Evolutionary conservation across 2,797 vertebrate genomes (phyloP).

Genomic region (Peromyscus eremicus): DNA sequence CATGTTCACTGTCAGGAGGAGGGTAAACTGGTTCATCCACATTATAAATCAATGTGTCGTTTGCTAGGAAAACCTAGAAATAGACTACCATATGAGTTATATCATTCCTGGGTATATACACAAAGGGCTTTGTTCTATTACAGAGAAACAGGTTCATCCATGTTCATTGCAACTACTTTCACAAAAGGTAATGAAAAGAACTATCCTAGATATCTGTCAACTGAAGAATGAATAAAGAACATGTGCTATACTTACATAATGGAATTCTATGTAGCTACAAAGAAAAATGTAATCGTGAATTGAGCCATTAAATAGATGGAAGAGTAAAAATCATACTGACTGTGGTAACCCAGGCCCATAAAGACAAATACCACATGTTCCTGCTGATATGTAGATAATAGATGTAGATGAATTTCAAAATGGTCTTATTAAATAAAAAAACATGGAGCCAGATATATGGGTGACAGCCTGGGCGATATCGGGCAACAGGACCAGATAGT

Average conservation of each 20-base stretch:
- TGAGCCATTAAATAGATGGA: background rate
- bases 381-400: background rate
- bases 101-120: background rate
- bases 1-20: too few species aligned
- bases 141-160: background rate
- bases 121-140: background rate
- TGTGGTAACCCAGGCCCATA: background rate
- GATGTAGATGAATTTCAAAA: too few species aligned
- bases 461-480: too few species aligned
- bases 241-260: background rate
- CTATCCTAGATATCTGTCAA: background rate
- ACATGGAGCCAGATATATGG: too few species aligned
- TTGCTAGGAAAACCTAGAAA: background rate
- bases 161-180: background rate
- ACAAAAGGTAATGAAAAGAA: background rate
- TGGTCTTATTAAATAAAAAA: too few species aligned
- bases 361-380: background rate
- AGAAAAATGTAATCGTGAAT: background rate
- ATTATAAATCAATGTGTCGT: background rate
- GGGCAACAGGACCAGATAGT: too few species aligned
- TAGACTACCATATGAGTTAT: background rate
- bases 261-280: background rate
- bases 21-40: background rate
- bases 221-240: background rate
- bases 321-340: background rate